These are phyloP conservation scores for Gracilinanus agilis DNA, from an alignment of 2,113 vertebrate genomes.

Conservation along the genomic window DNA sequence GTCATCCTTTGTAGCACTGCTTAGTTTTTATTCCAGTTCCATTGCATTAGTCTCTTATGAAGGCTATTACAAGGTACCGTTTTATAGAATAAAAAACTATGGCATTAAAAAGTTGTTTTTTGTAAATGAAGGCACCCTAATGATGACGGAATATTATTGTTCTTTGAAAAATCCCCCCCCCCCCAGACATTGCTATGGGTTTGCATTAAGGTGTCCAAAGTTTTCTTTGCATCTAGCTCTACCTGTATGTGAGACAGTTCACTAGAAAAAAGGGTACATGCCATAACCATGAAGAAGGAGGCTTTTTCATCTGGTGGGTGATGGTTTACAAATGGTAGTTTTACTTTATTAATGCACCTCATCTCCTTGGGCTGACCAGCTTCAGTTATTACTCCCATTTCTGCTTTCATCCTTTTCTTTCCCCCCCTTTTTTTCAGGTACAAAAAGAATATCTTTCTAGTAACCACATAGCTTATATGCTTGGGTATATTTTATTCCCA, in stretches of 20 bases:
- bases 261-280: neutral
- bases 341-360: neutral
- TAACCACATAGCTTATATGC: neutral
- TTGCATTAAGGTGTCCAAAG: slow-evolving; percentile 12
- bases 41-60: slow-evolving; percentile 17
- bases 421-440: neutral
- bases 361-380: neutral
- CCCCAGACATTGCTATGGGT: neutral
- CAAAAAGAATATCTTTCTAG: neutral
- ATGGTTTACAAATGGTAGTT: neutral
- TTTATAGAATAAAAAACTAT: slow-evolving; percentile 28
- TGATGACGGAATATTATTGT: neutral
- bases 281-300: neutral
- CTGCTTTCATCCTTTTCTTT: neutral
- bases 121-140: neutral
- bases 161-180: neutral
- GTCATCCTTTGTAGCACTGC: neutral
- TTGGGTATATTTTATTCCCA: neutral
- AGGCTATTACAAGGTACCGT: neutral
- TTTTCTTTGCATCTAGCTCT: neutral
- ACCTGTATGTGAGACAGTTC: slow-evolving; percentile 24
- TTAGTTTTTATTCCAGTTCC: neutral
- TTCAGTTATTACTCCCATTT: neutral
- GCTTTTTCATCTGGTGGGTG: neutral
- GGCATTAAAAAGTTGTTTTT: neutral